Base-by-base conservation (phyloP, 1,140 invertebrate genomes). In the Plectrocnemia conspersa region DNA sequence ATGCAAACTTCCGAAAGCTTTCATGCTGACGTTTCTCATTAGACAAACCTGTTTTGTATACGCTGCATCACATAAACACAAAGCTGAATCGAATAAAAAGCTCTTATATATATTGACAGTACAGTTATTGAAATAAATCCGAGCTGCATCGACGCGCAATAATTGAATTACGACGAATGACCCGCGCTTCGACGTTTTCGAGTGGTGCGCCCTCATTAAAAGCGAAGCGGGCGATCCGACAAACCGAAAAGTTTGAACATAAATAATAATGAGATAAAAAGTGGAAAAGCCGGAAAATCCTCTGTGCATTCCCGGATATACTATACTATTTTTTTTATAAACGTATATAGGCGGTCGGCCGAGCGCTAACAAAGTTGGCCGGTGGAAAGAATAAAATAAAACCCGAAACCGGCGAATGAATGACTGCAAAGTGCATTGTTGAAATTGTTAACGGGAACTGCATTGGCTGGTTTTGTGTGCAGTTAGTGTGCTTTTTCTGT, bases 211-310 rank as follows among this genome's bases (percentile, higher is more conserved):
- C 33, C 47, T 50, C 47, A 50, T 50, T 50, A 50, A 50, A 50
- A 50, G 33, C 25, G 47, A 50, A 50, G 36, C 47, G 47, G 24
- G 40, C 27, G 33, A 33, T 32, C 42, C 42, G 10, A 18, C 42
- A 19, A 38, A 16, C 47, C 47, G 22, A 50, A 50, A 50, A 38
- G 33, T 50, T 50, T 50, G 47, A 38, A 50, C 47, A 50, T 50
- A 50, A 50, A 50, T 50, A 50, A 50, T 50, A 50, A 50, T 38
- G 47, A 50, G 35, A 50, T 50, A 50, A 50, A 48, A 50, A 50
- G 47, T 50, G 47, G 47, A 50, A 50, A 50, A 50, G 22, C 47
- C 47, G 47, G 47, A 50, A 50, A 50, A 50, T 50, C 33, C 47
- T 47, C 29, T 24, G 19, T 47, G 45, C 33, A 50, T 27, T 50